Base-by-base conservation (phyloP, 2,888 invertebrate genomes). In the Eustalomyia histrio region DNA sequence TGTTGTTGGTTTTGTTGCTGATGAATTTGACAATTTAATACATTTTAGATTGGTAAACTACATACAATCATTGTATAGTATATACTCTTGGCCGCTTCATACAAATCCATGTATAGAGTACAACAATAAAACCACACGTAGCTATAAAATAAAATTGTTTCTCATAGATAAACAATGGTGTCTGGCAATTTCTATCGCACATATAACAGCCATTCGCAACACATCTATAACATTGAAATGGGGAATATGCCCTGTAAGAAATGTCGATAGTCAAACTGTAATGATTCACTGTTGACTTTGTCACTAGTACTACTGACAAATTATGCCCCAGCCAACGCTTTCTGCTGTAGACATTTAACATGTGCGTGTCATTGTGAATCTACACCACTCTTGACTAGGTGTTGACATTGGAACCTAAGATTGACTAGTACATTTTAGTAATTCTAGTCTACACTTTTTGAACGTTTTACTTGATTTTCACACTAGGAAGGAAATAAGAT, bases 11-110 rank as follows among this genome's bases (percentile, higher is more conserved):
- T 35, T 58, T 61, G 61, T 53, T 65, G 50, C 17, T 60, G 74
- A 61, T 63, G 61, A 69, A 63, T 76, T 68, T 68, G 75, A 76
- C 75, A 76, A 68, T 76, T 76, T 76, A 76, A 76, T 76, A 76
- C 75, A 76, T 76, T 76, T 76, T 57, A 68, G 63, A 75, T 76
- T 55, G 68, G 33, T 55, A 55, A 61, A 75, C 61, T 68, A 47
- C 53, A 68, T n/a, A 57, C 50, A 33, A 12, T 16, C 47, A 53
- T 3, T 21, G 21, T n/a, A n/a, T n/a, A 21, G n/a, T n/a, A 18
- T 18, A 33, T 12, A 16, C 52, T 53, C 24, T 24, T n/a, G 16
- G 39, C 29, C 39, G 43, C 16, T 4, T 4, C 1, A 47, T n/a
- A 47, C 43, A n/a, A 47, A 47, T 47, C n/a, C 10, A 29, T 29